These are phyloP conservation scores for Porites cylindrica DNA, from an alignment of 92 coral and sea anemone genomes.

Conservation along the genomic window DNA sequence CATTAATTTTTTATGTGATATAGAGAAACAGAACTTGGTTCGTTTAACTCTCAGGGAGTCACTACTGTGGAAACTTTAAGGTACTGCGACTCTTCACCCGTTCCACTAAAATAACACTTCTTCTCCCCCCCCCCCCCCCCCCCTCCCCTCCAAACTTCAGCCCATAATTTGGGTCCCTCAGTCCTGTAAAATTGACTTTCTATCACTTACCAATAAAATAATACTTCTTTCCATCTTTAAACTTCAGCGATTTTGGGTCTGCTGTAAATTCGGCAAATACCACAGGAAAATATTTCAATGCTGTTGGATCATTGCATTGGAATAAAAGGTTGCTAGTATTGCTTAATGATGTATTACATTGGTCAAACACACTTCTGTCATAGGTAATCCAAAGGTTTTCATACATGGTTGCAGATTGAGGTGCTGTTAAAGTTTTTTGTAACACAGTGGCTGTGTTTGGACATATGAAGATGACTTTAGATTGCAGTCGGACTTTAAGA, in stretches of 20 bases:
- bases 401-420: conserved; percentile 28
- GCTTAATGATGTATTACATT: conserved; percentile 44
- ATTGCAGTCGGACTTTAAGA: conserved; percentile 30
- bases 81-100: background rate
- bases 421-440: background rate
- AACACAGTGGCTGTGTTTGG: conserved; percentile 41
- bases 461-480: conserved; percentile 40
- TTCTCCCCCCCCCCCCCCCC: conserved; percentile 3
- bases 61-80: too few species aligned
- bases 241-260: too few species aligned
- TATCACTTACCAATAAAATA: too few species aligned
- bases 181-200: too few species aligned
- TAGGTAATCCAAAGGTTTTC: conserved; percentile 56
- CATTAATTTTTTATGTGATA: too few species aligned
- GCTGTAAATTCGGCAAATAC: too few species aligned
- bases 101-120: conserved; percentile 41
- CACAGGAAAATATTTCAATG: too few species aligned
- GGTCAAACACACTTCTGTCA: conserved; percentile 36
- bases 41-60: too few species aligned
- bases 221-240: too few species aligned
- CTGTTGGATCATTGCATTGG: too few species aligned
- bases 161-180: too few species aligned
- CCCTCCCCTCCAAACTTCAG: background rate
- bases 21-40: too few species aligned
- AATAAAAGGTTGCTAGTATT: background rate